Conservation (phyloP, 2,888 invertebrate genomes). For the Protonemura montana region DNA sequence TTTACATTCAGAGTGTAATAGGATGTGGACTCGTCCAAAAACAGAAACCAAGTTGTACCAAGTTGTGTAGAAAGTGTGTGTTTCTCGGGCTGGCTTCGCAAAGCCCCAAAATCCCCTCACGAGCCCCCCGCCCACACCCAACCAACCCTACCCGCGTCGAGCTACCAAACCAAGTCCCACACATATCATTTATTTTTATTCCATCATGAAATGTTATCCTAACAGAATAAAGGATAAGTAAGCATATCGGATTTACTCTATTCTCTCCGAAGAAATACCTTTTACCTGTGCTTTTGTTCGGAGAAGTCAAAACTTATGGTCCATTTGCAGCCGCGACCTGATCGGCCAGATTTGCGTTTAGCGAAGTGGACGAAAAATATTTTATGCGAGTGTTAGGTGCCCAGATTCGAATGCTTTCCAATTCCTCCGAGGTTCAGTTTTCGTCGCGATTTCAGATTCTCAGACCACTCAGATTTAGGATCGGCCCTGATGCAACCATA, state of each 20-base stretch:
- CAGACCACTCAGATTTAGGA: not conserved
- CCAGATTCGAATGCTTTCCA: too few relatives aligned
- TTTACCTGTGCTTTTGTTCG: not conserved
- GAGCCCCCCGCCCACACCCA: not conserved
- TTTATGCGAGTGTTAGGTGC: too few relatives aligned
- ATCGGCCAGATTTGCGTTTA: not conserved
- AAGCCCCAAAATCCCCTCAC: not conserved
- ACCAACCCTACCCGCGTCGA: not conserved
- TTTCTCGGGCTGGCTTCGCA: not conserved
- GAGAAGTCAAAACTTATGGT: not conserved
- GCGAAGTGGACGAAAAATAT: too few relatives aligned
- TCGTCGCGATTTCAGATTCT: not conserved
- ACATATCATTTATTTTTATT: slow-evolving; percentile 3
- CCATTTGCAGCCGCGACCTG: not conserved
- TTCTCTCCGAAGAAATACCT: not conserved
- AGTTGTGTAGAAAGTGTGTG: not conserved
- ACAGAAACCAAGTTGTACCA: too few relatives aligned
- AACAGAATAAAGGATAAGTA: not conserved
- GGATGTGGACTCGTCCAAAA: too few relatives aligned
- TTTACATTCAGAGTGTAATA: too few relatives aligned
- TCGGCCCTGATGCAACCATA: not conserved
- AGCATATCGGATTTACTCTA: not conserved
- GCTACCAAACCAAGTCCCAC: not conserved
- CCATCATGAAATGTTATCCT: not conserved
- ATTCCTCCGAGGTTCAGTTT: too few relatives aligned